Base-by-base conservation (phyloP, 1,140 invertebrate genomes). In the Papilio polytes region DNA sequence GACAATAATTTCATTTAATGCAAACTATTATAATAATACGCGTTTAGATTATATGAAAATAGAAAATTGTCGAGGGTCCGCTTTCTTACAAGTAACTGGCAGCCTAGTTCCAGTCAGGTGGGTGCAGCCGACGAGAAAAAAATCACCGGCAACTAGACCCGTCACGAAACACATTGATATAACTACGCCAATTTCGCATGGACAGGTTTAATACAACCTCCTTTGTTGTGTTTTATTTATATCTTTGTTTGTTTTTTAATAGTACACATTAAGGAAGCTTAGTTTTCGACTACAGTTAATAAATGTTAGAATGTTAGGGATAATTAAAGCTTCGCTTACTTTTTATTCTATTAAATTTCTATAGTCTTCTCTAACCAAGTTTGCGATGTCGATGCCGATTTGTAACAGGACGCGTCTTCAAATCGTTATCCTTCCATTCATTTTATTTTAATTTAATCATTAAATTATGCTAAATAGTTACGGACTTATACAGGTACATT, bases 31-130 rank as follows among this genome's bases (percentile, higher is more conserved):
- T 91, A 90, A 91, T 90, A 90, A 90, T 92, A 90, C 87, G 80
- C 82, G 85, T 86, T 85, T 84, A 89, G 88, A 90, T 92, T 91
- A 90, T 87, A 90, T 78, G 90, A 93, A 91, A 92, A 93, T 91
- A 91, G 91, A 90, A 91, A 92, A 92, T 88, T 89, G 86, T 87
- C 82, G 82, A 88, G 87, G 88, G 88, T 87, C 86, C 86, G 86
- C 90, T 93, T 93, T 92, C 91, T 89, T 91, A 78, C 78, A 46
- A 86, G 81, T 80, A 83, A 83, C 82, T 51, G 26, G 59, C 80
- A 88, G 86, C 87, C 88, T 87, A 90, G 87, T 87, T 91, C 82
- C 81, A 74, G 80, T 74, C 80, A 87, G 85, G 80, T 89, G 87
- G 88, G 85, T 85, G 85, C 85, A 87, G 84, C 80, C 84, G 80